Evolutionary conservation across 1,140 invertebrate species (phyloP), one percentile per base, ranked within the genome.

Genomic region (Drosophila arawakana): DNA sequence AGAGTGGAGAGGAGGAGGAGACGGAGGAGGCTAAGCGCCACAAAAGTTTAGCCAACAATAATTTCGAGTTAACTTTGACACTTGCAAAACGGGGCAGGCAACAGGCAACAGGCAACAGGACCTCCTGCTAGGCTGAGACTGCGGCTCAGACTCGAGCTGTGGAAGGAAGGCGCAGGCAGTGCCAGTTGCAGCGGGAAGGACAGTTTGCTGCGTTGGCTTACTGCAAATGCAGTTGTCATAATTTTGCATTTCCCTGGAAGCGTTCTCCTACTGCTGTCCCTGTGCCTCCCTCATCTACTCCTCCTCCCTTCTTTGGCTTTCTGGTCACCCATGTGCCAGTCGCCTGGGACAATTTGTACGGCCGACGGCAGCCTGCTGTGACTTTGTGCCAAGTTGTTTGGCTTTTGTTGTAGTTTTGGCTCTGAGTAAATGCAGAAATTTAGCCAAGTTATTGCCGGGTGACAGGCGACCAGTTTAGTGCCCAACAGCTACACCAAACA

Each of bases 21-120:
- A 5, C n/a, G 9, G 43, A 4, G 39, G 9, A 34, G 41, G 37
- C 83, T 83, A 86, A 88, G 84, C 83, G 84, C 83, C 83, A 89
- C 80, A 88, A 88, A 88, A 88, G 83, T 88, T 88, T 88, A 88
- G 83, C 83, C 83, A 88, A 88, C 83, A 88, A 88, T 88, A 88
- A 88, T 88, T 88, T 88, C 83, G 83, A 89, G 83, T 88, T 88
- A 88, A 88, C 84, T 88, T 88, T 88, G 83, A 88, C 83, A 88
- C 83, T 88, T 88, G 83, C 76, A 88, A 88, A 81, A 70, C 76
- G 78, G 74, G 68, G 66, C 76, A 74, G 79, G 72, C 82, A 60
- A 79, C 63, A 76, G 79, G 72, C 82, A 60, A 79, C 63, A 76
- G 34, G 21, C 52, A 50, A 21, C 46, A 57, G 71, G 63, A 60